Evolutionary conservation across 2,888 invertebrate species (phyloP).

Genomic region (Dolichopus griseipennis): DNA sequence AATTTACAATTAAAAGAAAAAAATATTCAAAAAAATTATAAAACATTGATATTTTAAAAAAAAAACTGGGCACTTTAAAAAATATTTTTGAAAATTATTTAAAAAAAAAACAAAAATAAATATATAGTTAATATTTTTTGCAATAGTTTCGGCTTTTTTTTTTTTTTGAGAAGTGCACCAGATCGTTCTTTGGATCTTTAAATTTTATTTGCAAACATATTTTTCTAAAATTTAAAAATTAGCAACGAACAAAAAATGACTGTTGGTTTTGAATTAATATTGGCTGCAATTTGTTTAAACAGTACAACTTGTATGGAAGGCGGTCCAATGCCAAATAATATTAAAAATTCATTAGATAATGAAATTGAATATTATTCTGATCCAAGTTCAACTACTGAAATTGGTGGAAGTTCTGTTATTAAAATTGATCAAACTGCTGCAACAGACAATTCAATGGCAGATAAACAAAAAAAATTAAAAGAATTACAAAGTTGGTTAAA

Average conservation of each 20-base stretch:
- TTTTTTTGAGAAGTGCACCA: too few species aligned
- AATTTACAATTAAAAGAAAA: not conserved
- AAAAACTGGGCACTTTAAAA: too few species aligned
- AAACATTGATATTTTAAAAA: not conserved
- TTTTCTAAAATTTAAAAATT: constrained; percentile 7
- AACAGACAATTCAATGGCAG: constrained; percentile 23
- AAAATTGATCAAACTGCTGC: constrained; percentile 7
- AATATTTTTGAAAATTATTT: too few species aligned
- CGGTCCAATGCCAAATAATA: constrained; percentile 21
- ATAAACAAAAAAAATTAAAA: constrained; percentile 27
- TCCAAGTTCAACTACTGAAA: constrained; percentile 20
- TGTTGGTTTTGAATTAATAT: constrained; percentile 32
- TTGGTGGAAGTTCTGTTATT: constrained; percentile 2
- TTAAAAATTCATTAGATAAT: not conserved
- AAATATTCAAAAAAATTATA: not conserved
- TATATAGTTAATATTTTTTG: too few species aligned
- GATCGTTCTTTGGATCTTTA: too few species aligned
- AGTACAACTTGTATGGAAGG: constrained; percentile 28
- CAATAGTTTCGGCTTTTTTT: too few species aligned
- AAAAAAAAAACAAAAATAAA: too few species aligned
- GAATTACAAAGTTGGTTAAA: constrained; percentile 32
- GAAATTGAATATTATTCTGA: constrained; percentile 13
- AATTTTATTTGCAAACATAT: too few species aligned
- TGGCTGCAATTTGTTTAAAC: constrained; percentile 34
- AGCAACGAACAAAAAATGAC: constrained; percentile 17